Evolutionary conservation across 2,113 vertebrate species (phyloP).

Genomic region (Halichoerus grypus): DNA sequence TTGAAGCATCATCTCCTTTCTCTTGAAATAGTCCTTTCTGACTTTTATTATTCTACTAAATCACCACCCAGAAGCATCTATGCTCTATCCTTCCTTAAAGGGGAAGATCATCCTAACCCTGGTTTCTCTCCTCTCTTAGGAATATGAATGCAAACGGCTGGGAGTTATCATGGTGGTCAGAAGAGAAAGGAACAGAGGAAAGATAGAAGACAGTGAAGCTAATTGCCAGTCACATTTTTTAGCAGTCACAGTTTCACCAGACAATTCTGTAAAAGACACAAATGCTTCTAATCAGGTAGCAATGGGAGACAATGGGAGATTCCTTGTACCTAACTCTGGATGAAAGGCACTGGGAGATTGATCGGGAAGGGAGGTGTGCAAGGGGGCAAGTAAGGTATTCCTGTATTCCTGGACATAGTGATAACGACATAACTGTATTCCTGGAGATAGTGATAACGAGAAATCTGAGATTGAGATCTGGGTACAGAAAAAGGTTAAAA

Average conservation of each 20-base stretch:
- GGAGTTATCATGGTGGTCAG: neutral
- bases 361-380: neutral
- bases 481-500: neutral
- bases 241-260: neutral
- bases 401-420: neutral
- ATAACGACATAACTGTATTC: neutral
- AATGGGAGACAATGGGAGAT: neutral
- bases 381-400: neutral
- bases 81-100: neutral
- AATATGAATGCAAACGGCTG: neutral
- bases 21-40: slow-evolving; percentile 25
- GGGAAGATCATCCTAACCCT: neutral
- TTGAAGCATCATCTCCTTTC: neutral
- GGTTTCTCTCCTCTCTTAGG: neutral
- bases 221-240: slow-evolving; percentile 4
- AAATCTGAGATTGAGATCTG: slow-evolving; percentile 1
- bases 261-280: slow-evolving; percentile 13
- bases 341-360: neutral
- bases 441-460: neutral
- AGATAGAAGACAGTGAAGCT: neutral
- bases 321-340: slow-evolving; percentile 26
- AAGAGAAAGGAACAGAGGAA: neutral
- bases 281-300: slow-evolving; percentile 41
- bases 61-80: neutral
- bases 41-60: neutral